Base-by-base conservation (phyloP, 2,113 vertebrate genomes). In the Egretta garzetta region DNA sequence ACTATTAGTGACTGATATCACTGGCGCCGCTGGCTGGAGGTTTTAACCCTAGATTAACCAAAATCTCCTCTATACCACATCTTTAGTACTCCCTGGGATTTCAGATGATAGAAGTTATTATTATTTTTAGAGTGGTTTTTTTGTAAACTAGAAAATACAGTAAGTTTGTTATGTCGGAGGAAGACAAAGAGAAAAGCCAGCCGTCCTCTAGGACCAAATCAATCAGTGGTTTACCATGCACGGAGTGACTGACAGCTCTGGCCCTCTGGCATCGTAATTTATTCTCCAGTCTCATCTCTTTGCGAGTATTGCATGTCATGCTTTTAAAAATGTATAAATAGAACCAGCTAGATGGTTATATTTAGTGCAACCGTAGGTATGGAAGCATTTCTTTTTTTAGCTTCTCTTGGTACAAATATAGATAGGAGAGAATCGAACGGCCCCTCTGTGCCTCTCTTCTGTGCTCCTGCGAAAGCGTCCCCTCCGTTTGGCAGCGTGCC, bases 1-100 rank as follows among this genome's bases (percentile, higher is more conserved):
- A 96, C 96, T 95, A 96, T 90, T 96, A 96, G 96, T 94, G 96
- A 92, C 96, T 92, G 94, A 95, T 94, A 95, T 12, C 56, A 11
- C 75, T 45, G 59, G 43, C 0, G 2, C 90, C 80, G 74, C n/a
- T 14, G 76, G 80, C 20, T 95, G 70, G 49, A 63, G 37, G 10
- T 9, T 74, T 97, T 74, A 96, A 89, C 88, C 87, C 94, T 91
- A 32, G 68, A 81, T 27, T n/a, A 90, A 74, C 43, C 67, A 83
- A 95, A 94, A 76, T 71, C 73, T 89, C 39, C 45, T 68, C 74
- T 67, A 20, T 13, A 8, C 22, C 27, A 35, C 58, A 68, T 76
- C 67, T 62, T 75, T 74, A 50, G 21, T 41, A 35, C 14, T 37
- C 32, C 58, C 64, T 53, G 23, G 37, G 33, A 60, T 81, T 96